Evolutionary conservation across 2,888 invertebrate genomes (phyloP).

Genomic region (Gisinianus flammeolus): DNA sequence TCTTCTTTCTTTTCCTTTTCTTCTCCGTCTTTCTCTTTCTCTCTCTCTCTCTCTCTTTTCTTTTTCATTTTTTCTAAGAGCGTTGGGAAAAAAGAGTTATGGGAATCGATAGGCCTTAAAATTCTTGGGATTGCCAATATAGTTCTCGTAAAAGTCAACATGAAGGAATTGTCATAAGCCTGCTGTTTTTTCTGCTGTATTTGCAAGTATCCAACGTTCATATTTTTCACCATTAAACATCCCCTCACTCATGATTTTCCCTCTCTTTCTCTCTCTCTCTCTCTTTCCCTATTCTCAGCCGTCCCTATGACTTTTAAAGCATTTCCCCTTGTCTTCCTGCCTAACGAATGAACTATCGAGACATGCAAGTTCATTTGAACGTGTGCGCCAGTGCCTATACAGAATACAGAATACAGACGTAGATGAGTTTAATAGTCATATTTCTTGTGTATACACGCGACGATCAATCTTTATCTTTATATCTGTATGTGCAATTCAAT

Average conservation of each 20-base stretch:
- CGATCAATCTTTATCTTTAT: no score
- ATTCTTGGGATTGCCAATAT: conserved; percentile 32
- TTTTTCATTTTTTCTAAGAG: not conserved
- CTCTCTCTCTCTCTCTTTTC: conserved; percentile 1
- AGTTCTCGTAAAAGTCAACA: conserved; percentile 37
- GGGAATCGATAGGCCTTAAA: conserved; percentile 36
- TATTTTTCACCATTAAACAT: conserved; percentile 22
- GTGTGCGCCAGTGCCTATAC: no score
- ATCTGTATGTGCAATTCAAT: no score
- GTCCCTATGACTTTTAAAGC: no score
- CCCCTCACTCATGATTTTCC: conserved; percentile 21
- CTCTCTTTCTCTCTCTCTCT: not conserved
- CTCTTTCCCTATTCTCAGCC: not conserved
- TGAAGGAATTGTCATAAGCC: conserved; percentile 25
- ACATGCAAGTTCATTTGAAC: no score
- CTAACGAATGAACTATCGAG: no score
- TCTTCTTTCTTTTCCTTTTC: not conserved
- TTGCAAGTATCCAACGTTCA: conserved; percentile 22
- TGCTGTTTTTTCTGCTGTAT: conserved; percentile 24
- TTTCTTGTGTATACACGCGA: no score
- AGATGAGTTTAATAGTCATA: no score
- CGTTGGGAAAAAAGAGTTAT: conserved; percentile 18
- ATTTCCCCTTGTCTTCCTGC: not conserved
- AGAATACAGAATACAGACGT: no score
- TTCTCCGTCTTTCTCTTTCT: conserved; percentile 8